Evolutionary conservation across 2,888 invertebrate species (phyloP), one percentile per base, ranked within the genome.

Genomic region (Antitype chi): DNA sequence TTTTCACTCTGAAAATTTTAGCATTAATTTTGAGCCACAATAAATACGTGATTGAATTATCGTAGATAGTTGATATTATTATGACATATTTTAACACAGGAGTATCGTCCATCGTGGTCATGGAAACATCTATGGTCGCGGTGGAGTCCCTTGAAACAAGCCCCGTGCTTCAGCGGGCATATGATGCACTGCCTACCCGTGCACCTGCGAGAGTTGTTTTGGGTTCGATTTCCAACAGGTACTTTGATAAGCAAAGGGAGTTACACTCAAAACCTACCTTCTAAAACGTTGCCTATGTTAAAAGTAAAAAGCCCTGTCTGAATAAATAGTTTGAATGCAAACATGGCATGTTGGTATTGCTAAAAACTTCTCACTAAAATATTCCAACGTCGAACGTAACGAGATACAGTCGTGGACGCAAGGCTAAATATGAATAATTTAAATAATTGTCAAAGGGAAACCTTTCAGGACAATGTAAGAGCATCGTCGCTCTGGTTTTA

Each of bases 341-440:
- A 75, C 49, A 70, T 43, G 60, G 23, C 43, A 20, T 57, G 38
- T 82, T 49, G 52, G 69, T 49, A 75, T 55, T 59, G 59, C 70
- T 68, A 64, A 75, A 69, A 67, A 75, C 23, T 80, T 53, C 69
- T 32, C 64, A 11, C 69, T 57, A 32, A 74, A 75, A 71, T 70
- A 70, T 70, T 68, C 70, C 59, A 70, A n/a, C 66, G 66, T 67
- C 20, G 23, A 70, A 60, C 67, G 47, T 80, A 87, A 82, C 82
- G 80, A 85, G 78, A 70, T 80, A 87, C 85, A 80, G 49, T 78
- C 70, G 70, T 0, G 47, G 13, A 68, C 69, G n/a, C 66, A 72
- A 78, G 11, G 32, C 32, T 74, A 25, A 78, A 63, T 70, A 32
- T 69, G 32, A 62, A 66, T 68, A 62, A 59, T 74, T 62, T 64